Percentiles rank a stretch among this genome's conserved stretches.
These are phyloP conservation scores for Tamias sibiricus DNA, from an alignment of 2,113 vertebrate genomes.

Conservation along the genomic window DNA sequence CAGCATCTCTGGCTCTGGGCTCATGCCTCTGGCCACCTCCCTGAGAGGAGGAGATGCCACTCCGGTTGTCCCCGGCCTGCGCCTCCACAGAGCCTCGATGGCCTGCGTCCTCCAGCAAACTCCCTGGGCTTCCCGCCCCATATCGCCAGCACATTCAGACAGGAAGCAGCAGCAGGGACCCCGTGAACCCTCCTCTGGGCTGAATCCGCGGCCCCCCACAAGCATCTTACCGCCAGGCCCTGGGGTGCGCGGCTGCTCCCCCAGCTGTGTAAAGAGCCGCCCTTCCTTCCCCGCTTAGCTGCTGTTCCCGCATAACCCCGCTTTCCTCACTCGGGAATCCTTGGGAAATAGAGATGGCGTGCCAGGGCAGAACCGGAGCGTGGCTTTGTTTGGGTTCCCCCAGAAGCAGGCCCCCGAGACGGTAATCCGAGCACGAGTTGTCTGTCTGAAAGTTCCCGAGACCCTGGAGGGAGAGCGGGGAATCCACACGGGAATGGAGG, in stretches of 20 bases:
- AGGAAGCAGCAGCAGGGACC: not conserved
- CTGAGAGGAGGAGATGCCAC: not conserved
- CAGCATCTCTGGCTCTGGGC: not conserved
- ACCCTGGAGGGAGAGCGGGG: not conserved
- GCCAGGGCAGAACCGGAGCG: conserved; percentile 79
- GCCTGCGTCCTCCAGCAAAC: not conserved
- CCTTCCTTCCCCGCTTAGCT: conserved; percentile 25
- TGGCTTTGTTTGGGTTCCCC: conserved; percentile 70
- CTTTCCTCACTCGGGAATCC: conserved; percentile 9
- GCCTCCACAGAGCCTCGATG: not conserved
- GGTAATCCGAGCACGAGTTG: conserved; percentile 10
- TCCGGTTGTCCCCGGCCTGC: not conserved
- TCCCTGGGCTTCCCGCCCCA: not conserved
- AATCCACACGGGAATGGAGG: not conserved
- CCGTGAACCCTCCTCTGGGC: not conserved
- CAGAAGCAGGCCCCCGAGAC: conserved; percentile 52
- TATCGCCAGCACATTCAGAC: not conserved
- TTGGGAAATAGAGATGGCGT: not conserved
- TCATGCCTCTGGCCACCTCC: not conserved
- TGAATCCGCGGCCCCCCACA: not conserved
- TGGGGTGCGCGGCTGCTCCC: conserved; percentile 31
- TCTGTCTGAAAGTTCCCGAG: conserved; percentile 49
- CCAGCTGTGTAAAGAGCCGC: conserved; percentile 36
- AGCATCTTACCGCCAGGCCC: not conserved
- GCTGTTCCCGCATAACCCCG: not conserved